phyloP scores from a whole-genome alignment of 2,113 vertebrate species.

The Odobenus rosmarus region DNA sequence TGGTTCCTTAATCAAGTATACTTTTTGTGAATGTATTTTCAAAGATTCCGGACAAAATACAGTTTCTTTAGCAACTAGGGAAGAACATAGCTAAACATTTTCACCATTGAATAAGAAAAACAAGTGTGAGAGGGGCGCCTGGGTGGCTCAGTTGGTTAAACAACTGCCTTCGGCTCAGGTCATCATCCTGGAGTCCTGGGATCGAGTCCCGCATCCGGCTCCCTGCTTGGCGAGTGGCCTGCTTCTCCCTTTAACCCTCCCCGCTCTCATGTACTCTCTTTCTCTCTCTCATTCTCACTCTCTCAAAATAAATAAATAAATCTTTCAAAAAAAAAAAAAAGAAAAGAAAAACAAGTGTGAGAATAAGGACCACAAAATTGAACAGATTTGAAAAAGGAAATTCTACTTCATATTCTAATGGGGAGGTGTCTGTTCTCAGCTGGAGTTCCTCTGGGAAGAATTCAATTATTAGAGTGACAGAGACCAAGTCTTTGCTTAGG shows the following conservation, averaged over 20 bases:
- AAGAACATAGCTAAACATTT: neutral
- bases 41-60: neutral
- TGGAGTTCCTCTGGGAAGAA: slow-evolving; percentile 43
- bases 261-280: too few relatives aligned
- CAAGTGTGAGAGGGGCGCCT: neutral
- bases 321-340: too few relatives aligned
- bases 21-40: neutral
- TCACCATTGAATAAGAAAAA: neutral
- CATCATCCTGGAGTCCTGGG: too few relatives aligned
- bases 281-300: too few relatives aligned
- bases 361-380: neutral
- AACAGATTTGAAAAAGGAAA: slow-evolving; percentile 33
- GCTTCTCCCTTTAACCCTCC: too few relatives aligned
- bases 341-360: neutral
- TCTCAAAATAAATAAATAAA: too few relatives aligned
- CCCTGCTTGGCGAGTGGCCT: too few relatives aligned
- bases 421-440: slow-evolving; percentile 55
- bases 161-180: too few relatives aligned
- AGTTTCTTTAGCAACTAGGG: neutral
- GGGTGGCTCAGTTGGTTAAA: too few relatives aligned
- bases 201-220: too few relatives aligned
- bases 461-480: slow-evolving; percentile 14
- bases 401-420: slow-evolving; percentile 48
- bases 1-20: neutral
- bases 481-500: slow-evolving; percentile 27